Conservation (phyloP, 2,888 invertebrate species). For the Himalopsyche anomala region DNA sequence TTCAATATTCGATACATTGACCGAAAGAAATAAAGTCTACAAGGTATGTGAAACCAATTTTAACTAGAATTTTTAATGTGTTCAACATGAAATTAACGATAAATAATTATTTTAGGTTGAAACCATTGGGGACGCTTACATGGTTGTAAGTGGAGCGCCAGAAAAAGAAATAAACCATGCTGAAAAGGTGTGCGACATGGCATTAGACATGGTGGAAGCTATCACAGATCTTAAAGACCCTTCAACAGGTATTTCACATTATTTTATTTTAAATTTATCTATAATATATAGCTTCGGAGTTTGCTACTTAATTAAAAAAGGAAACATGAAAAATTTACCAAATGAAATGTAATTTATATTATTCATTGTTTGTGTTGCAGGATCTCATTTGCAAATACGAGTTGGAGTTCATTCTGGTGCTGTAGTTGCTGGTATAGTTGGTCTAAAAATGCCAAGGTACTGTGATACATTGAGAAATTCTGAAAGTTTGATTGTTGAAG, state of each 20-base stretch:
- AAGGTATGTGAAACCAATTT: constrained; percentile 81
- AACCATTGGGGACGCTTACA: constrained; percentile 98
- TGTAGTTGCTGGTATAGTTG: constrained; percentile 95
- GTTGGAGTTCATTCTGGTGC: constrained; percentile 94
- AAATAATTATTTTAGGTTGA: constrained; percentile 83
- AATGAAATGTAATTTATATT: background rate
- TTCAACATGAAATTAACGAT: background rate
- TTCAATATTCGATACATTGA: constrained; percentile 96
- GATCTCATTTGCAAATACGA: constrained; percentile 87
- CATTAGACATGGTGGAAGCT: constrained; percentile 95
- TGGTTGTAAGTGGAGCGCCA: constrained; percentile 98
- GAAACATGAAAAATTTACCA: background rate
- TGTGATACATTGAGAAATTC: too few relatives aligned
- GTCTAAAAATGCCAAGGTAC: constrained; percentile 91
- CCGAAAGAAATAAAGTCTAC: constrained; percentile 94
- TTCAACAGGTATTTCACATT: constrained; percentile 82
- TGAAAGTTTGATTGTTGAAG: too few relatives aligned
- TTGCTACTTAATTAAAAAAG: background rate
- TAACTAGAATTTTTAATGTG: background rate
- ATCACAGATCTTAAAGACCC: constrained; percentile 95
- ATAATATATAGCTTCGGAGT: background rate
- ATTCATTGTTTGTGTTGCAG: constrained; percentile 70
- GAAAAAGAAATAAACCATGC: constrained; percentile 93
- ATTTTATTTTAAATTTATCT: background rate
- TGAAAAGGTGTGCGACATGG: constrained; percentile 95